Conservation (phyloP, 2,113 vertebrate species). For the Tragulus kanchil region DNA sequence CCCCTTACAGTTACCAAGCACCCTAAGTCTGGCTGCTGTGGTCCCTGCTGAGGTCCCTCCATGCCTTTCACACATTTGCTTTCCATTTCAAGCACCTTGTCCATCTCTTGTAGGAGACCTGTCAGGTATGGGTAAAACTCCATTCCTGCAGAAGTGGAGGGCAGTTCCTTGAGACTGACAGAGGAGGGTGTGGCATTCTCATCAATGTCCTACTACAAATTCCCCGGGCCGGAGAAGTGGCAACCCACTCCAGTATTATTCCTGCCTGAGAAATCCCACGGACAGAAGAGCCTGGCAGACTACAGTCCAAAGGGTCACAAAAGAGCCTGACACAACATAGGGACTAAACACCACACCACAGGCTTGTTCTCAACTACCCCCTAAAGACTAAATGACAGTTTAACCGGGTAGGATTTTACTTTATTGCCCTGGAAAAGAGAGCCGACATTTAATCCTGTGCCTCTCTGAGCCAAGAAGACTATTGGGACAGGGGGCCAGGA, state of each 20-base stretch:
- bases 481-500: background rate
- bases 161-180: background rate
- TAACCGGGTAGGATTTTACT: background rate
- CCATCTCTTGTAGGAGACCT: background rate
- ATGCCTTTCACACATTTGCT: background rate
- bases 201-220: too few relatives aligned
- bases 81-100: background rate
- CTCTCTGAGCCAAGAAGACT: background rate
- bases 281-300: background rate
- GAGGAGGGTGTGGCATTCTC: background rate
- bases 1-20: background rate
- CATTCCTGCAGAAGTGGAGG: background rate
- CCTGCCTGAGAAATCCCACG: background rate
- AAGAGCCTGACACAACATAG: background rate
- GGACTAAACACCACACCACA: background rate
- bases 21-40: rapidly evolving
- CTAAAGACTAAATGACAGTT: background rate
- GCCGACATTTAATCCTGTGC: background rate
- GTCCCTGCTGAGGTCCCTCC: background rate
- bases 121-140: background rate
- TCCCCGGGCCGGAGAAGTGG: too few relatives aligned
- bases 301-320: background rate
- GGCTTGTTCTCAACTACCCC: background rate
- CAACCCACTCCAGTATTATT: background rate
- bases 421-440: background rate